These are phyloP conservation scores for Tragulus kanchil DNA, from an alignment of 2,113 vertebrate species.

Conservation along the genomic window DNA sequence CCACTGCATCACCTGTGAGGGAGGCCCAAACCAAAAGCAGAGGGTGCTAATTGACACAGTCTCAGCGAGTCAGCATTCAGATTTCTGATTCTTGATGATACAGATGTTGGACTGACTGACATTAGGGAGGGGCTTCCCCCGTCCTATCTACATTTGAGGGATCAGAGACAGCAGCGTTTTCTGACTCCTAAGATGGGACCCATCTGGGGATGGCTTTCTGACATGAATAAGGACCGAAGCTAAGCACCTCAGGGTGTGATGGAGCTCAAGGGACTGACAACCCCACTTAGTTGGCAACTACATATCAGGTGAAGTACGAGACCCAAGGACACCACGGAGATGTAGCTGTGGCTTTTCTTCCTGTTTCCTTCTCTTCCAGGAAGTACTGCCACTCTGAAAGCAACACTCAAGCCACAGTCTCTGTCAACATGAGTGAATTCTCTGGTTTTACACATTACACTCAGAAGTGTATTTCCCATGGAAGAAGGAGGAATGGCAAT, in stretches of 20 bases:
- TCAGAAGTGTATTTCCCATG: constrained; percentile 9
- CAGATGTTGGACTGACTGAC: not conserved
- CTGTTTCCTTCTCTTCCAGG: not conserved
- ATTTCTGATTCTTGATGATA: not conserved
- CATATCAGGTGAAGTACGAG: accelerated
- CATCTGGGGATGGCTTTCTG: constrained; percentile 5
- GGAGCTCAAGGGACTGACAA: constrained; percentile 68
- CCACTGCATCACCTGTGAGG: too few species aligned
- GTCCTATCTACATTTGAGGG: not conserved
- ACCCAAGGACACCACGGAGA: not conserved
- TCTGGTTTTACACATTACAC: constrained; percentile 40
- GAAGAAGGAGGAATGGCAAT: not conserved
- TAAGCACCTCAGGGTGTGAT: constrained; percentile 62
- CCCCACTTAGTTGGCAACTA: constrained; percentile 23
- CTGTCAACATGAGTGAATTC: not conserved
- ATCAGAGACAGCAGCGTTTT: not conserved
- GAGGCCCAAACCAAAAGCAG: too few species aligned
- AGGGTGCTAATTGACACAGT: not conserved
- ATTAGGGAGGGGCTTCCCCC: not conserved
- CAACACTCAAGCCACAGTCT: not conserved
- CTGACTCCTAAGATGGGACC: not conserved
- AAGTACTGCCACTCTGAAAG: not conserved
- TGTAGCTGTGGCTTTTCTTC: not conserved
- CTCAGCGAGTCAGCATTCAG: not conserved
- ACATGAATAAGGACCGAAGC: constrained; percentile 33